Conservation (phyloP, 1,140 invertebrate genomes). For the Cotesia vestalis region DNA sequence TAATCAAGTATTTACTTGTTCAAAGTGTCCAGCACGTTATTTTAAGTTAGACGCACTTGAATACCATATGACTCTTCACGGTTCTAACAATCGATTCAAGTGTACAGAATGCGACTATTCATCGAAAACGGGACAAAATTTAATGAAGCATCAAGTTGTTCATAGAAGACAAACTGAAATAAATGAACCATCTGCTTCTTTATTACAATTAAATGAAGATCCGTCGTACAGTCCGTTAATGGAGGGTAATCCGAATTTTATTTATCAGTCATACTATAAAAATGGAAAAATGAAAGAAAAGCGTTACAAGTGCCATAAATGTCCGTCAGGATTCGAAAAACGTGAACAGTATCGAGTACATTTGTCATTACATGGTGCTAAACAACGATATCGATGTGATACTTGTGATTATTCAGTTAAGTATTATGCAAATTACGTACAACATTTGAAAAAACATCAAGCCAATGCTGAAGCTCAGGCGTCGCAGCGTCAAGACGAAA, state of each 20-base stretch:
- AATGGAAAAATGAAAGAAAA: slow-evolving; percentile 80
- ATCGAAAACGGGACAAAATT: slow-evolving; percentile 78
- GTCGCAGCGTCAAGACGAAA: slow-evolving; percentile 64
- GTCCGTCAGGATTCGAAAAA: slow-evolving; percentile 89
- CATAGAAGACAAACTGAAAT: slow-evolving; percentile 63
- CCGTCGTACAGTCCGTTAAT: slow-evolving; percentile 74
- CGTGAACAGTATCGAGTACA: slow-evolving; percentile 86
- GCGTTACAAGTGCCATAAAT: slow-evolving; percentile 84
- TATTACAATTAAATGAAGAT: slow-evolving; percentile 66
- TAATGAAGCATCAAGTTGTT: slow-evolving; percentile 78
- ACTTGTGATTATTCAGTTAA: slow-evolving; percentile 90
- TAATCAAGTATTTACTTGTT: slow-evolving; percentile 67
- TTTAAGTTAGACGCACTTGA: slow-evolving; percentile 75
- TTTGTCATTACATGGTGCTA: slow-evolving; percentile 82
- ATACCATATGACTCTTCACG: slow-evolving; percentile 78
- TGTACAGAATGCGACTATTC: slow-evolving; percentile 87
- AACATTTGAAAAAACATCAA: slow-evolving; percentile 81
- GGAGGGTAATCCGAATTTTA: slow-evolving; percentile 79
- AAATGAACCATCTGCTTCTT: slow-evolving; percentile 30
- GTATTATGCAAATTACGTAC: slow-evolving; percentile 83
- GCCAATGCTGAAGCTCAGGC: slow-evolving; percentile 74
- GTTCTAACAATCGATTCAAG: slow-evolving; percentile 74
- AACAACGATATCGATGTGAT: slow-evolving; percentile 84
- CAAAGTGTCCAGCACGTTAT: slow-evolving; percentile 76
- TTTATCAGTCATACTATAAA: slow-evolving; percentile 78